These are phyloP conservation scores for Lithophane ornitopus DNA, from an alignment of 2,888 invertebrate species.

Conservation along the genomic window DNA sequence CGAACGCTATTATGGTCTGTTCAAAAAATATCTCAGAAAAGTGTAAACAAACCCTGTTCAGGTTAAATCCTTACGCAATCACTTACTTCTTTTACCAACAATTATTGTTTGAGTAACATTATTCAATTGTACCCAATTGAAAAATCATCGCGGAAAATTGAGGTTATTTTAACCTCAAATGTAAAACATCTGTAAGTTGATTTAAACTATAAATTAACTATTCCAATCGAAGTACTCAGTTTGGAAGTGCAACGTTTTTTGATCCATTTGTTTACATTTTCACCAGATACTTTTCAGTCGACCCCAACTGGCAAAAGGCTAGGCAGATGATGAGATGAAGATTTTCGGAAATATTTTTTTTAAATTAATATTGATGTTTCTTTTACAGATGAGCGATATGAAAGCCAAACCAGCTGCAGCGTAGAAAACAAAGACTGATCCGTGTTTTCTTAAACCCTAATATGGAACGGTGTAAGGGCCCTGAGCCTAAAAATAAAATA, in stretches of 20 bases:
- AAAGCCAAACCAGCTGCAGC: conserved; percentile 40
- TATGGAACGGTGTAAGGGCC: background rate
- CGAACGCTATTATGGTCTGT: background rate
- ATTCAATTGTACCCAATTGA: too few species aligned
- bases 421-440: conserved; percentile 7
- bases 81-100: too few species aligned
- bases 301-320: too few species aligned
- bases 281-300: too few species aligned
- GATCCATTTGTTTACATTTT: background rate
- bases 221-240: too few species aligned
- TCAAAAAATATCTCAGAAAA: background rate
- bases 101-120: too few species aligned
- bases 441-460: background rate
- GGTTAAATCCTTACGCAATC: background rate
- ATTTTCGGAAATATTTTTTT: background rate
- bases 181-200: background rate
- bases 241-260: background rate
- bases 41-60: background rate
- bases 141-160: background rate
- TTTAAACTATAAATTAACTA: background rate
- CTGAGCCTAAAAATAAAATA: background rate
- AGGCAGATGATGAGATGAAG: too few species aligned
- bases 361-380: conserved; percentile 4
- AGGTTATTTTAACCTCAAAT: background rate
- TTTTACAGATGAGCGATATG: conserved; percentile 43